Conservation (phyloP, 2,888 invertebrate species). For the Lomographa bimaculata region DNA sequence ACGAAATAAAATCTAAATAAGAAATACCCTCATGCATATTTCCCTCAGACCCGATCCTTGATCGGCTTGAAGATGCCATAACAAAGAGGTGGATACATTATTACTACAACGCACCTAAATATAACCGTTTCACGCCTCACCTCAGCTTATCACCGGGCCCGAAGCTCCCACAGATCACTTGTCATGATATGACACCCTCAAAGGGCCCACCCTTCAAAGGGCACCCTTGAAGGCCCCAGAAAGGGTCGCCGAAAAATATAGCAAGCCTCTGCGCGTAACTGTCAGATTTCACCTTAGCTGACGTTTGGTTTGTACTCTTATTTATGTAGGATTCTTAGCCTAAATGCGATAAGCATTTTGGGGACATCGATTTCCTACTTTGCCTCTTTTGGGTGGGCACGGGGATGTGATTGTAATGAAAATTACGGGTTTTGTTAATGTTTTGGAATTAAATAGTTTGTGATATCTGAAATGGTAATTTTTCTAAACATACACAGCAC, state of each 20-base stretch:
- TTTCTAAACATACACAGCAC: too few relatives aligned
- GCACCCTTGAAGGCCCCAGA: constrained; percentile 14
- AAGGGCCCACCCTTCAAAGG: constrained; percentile 27
- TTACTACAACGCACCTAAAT: constrained; percentile 3
- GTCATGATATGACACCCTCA: constrained; percentile 36
- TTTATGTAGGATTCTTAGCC: constrained; percentile 20
- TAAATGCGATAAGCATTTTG: constrained; percentile 13
- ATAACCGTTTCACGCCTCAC: constrained; percentile 14
- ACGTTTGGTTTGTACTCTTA: constrained; percentile 16
- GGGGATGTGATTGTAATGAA: too few relatives aligned
- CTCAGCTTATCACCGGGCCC: constrained; percentile 21
- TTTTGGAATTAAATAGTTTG: too few relatives aligned
- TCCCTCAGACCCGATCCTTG: neutral
- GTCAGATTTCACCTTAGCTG: constrained; percentile 25
- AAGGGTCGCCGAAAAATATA: constrained; percentile 28
- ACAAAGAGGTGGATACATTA: constrained; percentile 4
- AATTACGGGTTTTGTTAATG: too few relatives aligned
- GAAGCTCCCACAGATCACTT: constrained; percentile 32
- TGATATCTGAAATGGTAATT: too few relatives aligned
- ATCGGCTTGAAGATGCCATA: constrained; percentile 3
- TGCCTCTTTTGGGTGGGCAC: neutral
- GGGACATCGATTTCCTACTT: constrained; percentile 5
- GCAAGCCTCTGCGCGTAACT: constrained; percentile 18
- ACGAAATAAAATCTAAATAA: too few relatives aligned
- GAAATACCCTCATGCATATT: too few relatives aligned